Evolutionary conservation across 2,797 vertebrate genomes (phyloP).

Genomic region (Masticophis lateralis): DNA sequence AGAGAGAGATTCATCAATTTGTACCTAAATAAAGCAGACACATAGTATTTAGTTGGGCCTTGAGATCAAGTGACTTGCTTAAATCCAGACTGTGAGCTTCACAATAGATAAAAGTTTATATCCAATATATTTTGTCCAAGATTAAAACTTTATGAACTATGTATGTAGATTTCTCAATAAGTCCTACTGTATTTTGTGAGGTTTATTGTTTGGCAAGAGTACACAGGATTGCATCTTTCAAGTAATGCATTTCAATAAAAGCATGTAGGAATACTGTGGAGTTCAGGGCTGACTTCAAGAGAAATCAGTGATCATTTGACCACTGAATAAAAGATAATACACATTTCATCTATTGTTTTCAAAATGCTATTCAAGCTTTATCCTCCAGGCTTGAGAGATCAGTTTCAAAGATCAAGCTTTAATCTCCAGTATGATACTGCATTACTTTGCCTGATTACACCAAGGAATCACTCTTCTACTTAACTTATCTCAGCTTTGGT

Average conservation of each 20-base stretch:
- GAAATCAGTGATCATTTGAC: slow-evolving; percentile 3
- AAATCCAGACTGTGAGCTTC: not conserved
- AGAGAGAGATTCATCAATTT: not conserved
- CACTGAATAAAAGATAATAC: slow-evolving; percentile 1
- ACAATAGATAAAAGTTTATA: not conserved
- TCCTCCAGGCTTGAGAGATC: slow-evolving; percentile 12
- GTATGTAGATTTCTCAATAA: not conserved
- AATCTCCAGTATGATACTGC: not conserved
- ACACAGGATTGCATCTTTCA: not conserved
- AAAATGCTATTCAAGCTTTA: slow-evolving; percentile 17
- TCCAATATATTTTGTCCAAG: not conserved
- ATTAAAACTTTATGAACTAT: not conserved
- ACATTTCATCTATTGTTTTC: slow-evolving; percentile 16
- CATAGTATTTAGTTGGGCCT: not conserved
- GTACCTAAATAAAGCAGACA: not conserved
- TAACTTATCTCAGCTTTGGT: slow-evolving; percentile 24
- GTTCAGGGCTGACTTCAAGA: not conserved
- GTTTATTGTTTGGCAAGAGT: not conserved
- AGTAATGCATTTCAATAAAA: not conserved
- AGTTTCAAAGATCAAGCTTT: slow-evolving; percentile 25
- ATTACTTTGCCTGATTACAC: slow-evolving; percentile 18
- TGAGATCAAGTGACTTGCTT: not conserved
- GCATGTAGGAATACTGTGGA: not conserved
- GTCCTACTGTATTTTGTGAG: not conserved
- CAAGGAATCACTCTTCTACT: not conserved